Conservation (phyloP, 2,113 vertebrate genomes). For the Brienomyrus longianalis region DNA sequence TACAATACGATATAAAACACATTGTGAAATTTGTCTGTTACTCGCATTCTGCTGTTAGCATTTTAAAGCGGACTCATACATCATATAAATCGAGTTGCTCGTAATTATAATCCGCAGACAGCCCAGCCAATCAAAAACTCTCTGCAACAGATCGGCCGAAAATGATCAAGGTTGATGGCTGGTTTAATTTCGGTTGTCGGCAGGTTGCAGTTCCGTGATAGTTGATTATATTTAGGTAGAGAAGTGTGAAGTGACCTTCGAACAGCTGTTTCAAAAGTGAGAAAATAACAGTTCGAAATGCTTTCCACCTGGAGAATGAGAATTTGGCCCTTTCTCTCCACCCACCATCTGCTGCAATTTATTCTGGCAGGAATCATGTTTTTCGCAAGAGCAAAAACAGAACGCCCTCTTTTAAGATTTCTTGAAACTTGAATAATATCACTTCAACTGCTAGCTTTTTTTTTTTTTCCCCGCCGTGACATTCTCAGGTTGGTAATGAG, state of each 20-base stretch:
- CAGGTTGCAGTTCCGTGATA: not conserved
- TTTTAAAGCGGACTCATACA: not conserved
- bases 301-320: conserved; percentile 32
- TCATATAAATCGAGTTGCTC: not conserved
- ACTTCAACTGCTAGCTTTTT: not conserved
- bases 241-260: conserved; percentile 6
- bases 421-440: conserved; percentile 13
- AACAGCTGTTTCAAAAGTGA: conserved; percentile 20
- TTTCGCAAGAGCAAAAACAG: conserved; percentile 27
- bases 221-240: not conserved
- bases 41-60: not conserved
- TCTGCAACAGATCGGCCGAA: not conserved
- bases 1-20: not conserved
- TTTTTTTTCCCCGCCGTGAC: not conserved
- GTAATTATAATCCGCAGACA: not conserved
- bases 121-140: not conserved
- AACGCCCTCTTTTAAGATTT: conserved; percentile 23
- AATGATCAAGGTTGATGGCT: not conserved
- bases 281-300: conserved; percentile 27
- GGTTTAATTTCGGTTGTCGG: not conserved
- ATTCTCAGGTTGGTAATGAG: not conserved
- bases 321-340: conserved; percentile 22
- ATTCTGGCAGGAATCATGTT: conserved; percentile 37
- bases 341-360: conserved; percentile 42
- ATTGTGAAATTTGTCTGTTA: not conserved